These are phyloP conservation scores for Elgaria multicarinata DNA, from an alignment of 2,113 vertebrate genomes.

Conservation along the genomic window DNA sequence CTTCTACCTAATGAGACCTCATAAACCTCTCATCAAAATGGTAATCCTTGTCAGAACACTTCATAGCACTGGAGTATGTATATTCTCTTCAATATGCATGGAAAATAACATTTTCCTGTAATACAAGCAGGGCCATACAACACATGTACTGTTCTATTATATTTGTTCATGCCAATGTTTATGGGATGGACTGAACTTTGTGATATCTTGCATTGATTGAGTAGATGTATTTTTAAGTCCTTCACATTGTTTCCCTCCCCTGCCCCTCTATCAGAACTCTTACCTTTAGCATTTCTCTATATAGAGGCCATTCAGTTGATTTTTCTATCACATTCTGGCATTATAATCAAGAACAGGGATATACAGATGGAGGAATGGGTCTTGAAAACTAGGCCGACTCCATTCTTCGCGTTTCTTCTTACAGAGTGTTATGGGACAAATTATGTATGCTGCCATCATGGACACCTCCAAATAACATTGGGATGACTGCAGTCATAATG, in stretches of 20 bases:
- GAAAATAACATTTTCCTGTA: neutral
- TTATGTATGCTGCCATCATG: neutral
- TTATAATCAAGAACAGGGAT: neutral
- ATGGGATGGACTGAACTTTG: neutral
- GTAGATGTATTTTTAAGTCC: neutral
- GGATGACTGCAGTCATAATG: neutral
- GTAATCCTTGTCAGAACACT: neutral
- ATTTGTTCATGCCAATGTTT: neutral
- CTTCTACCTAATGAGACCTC: neutral
- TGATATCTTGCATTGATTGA: neutral
- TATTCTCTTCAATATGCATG: neutral
- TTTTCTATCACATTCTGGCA: neutral
- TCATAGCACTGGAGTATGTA: rapidly evolving
- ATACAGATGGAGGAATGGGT: neutral
- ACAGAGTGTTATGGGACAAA: neutral
- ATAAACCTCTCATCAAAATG: slow-evolving; percentile 23
- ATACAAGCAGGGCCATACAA: neutral
- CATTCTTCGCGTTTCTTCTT: neutral
- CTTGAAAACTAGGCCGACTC: too few relatives aligned
- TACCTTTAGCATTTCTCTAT: too few relatives aligned
- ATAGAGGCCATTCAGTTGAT: too few relatives aligned
- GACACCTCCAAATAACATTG: neutral
- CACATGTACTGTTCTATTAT: neutral
- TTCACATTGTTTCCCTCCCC: neutral
- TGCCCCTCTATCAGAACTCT: neutral